These are phyloP conservation scores for Lutraria rhynchaena DNA, from an alignment of 1,140 invertebrate species.

Conservation along the genomic window DNA sequence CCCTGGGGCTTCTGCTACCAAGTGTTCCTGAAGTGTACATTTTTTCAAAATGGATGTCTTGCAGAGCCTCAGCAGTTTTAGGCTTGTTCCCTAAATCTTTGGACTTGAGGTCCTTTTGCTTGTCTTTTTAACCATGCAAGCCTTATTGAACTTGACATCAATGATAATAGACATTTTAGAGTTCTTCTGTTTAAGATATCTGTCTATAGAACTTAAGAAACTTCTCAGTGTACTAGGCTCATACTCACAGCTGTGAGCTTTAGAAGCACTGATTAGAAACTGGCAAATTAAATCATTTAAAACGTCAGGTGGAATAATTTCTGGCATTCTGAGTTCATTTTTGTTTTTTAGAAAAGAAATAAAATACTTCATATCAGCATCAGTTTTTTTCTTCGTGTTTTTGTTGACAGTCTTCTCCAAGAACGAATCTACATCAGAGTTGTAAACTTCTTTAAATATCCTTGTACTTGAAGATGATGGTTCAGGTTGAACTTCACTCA, in stretches of 20 bases:
- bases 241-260: conserved; percentile 12
- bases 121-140: neutral
- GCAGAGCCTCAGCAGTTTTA: neutral
- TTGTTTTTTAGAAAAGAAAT: neutral
- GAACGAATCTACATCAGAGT: conserved; percentile 1
- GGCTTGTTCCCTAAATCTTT: conserved; percentile 2
- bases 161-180: neutral
- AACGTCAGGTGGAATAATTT: neutral
- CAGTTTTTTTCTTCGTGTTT: conserved; percentile 16
- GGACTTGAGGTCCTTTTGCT: conserved; percentile 13
- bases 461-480: too few relatives aligned
- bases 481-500: too few relatives aligned
- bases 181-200: conserved; percentile 5
- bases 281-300: neutral
- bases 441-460: too few relatives aligned
- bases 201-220: conserved; percentile 10
- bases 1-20: neutral
- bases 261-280: neutral
- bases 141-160: conserved; percentile 9
- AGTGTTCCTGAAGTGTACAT: conserved; percentile 3
- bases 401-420: conserved; percentile 10
- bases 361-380: neutral
- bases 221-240: neutral
- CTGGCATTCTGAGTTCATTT: neutral
- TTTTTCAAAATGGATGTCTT: conserved; percentile 1